A percentile compares a stretch with the other conserved stretches of the same genome.
phyloP scores from a whole-genome alignment of 2,113 vertebrate species.

The Aplodontia rufa region DNA sequence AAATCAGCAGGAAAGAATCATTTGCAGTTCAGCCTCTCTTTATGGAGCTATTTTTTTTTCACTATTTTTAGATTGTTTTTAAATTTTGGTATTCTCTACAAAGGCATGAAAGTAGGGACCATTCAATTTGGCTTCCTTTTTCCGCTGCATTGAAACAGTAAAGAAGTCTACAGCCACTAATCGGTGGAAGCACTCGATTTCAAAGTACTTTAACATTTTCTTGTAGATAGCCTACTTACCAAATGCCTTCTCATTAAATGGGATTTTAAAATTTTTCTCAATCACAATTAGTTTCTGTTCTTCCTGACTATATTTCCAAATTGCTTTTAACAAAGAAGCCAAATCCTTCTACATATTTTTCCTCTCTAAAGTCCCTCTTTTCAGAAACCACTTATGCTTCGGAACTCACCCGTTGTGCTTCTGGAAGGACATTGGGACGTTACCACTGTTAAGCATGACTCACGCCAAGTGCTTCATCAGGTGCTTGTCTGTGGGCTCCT shows the following conservation, averaged over 20 bases:
- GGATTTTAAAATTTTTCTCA: background rate
- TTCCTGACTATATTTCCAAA: constrained; percentile 46
- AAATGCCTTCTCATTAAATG: constrained; percentile 41
- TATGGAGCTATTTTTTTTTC: background rate
- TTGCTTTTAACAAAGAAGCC: constrained; percentile 39
- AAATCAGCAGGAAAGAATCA: constrained; percentile 54
- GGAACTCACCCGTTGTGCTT: constrained; percentile 50
- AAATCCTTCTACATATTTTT: constrained; percentile 58
- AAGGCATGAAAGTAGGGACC: background rate
- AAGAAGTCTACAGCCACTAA: background rate
- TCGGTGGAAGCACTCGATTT: constrained; percentile 45
- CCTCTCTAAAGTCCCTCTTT: constrained; percentile 36
- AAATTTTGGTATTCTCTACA: background rate
- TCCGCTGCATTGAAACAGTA: background rate
- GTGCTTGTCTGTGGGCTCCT: background rate
- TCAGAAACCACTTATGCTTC: constrained; percentile 50
- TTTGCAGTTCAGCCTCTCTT: constrained; percentile 57
- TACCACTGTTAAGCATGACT: constrained; percentile 57
- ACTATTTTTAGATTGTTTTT: constrained; percentile 34
- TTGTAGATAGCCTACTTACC: background rate
- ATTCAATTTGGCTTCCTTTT: constrained; percentile 27
- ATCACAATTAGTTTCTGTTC: constrained; percentile 60
- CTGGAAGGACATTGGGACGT: constrained; percentile 42
- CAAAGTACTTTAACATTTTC: constrained; percentile 40
- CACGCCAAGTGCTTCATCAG: background rate